Evolutionary conservation across 2,888 invertebrate genomes (phyloP).

Genomic region (Orthosia gothica): DNA sequence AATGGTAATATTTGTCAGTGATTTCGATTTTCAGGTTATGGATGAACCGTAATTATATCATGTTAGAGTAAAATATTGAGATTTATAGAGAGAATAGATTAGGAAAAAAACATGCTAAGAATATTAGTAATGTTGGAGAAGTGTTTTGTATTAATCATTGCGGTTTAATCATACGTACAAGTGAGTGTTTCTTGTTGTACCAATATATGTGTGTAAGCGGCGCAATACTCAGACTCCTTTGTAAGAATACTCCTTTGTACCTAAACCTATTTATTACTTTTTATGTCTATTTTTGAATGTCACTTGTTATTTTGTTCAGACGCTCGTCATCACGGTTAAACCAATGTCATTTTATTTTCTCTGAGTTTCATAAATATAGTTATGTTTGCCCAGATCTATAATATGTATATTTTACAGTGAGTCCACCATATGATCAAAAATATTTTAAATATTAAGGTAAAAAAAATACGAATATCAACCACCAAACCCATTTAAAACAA

Average conservation of each 20-base stretch:
- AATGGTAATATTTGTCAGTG: conserved; percentile 47
- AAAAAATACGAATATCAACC: not conserved
- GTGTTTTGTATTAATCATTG: not conserved
- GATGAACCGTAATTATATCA: not conserved
- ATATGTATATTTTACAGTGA: no score
- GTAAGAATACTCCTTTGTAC: no score
- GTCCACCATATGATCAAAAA: not conserved
- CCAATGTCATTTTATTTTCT: no score
- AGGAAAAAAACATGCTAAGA: not conserved
- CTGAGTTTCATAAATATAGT: no score
- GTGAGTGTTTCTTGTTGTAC: not conserved
- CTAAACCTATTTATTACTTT: no score
- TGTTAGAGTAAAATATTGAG: not conserved
- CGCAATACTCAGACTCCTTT: no score
- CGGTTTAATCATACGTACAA: not conserved
- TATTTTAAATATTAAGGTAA: not conserved
- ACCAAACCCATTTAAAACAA: conserved; percentile 6
- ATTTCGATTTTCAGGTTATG: conserved; percentile 29
- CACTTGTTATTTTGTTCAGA: no score
- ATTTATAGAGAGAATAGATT: not conserved
- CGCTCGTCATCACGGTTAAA: no score
- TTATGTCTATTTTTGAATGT: no score
- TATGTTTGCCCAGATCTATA: no score
- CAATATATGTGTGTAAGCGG: no score
- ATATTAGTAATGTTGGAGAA: not conserved